These are phyloP conservation scores for Pararge aegeria DNA, from an alignment of 1,140 invertebrate species.

Conservation along the genomic window DNA sequence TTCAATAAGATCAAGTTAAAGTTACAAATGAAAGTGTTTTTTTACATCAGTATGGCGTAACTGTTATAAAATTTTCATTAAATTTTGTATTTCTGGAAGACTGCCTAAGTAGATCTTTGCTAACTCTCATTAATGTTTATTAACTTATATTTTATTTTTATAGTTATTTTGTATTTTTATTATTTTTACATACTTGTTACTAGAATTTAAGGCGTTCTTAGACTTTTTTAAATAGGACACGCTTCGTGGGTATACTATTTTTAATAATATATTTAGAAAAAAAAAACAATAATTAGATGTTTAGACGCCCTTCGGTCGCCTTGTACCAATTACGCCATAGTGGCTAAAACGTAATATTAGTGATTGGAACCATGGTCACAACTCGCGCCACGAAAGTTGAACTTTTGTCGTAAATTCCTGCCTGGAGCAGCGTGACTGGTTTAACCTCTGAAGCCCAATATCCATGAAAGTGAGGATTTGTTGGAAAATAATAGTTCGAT, in stretches of 20 bases:
- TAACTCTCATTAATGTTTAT: constrained; percentile 17
- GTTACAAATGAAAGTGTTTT: too few species aligned
- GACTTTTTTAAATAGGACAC: constrained; percentile 18
- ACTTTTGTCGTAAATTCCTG: too few species aligned
- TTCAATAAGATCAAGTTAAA: too few species aligned
- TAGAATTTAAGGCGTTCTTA: constrained; percentile 22
- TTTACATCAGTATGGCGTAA: too few species aligned
- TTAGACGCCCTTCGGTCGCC: constrained; percentile 50
- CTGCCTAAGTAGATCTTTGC: constrained; percentile 23
- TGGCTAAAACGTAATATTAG: constrained; percentile 32
- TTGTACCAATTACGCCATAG: constrained; percentile 56
- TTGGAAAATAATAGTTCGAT: too few species aligned
- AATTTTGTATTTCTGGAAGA: constrained; percentile 12
- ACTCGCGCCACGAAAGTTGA: not conserved
- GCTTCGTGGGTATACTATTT: constrained; percentile 25
- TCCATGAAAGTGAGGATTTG: too few species aligned
- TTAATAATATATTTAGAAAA: constrained; percentile 10
- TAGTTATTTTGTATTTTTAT: constrained; percentile 9
- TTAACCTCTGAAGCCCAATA: too few species aligned
- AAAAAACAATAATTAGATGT: constrained; percentile 16
- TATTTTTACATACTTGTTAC: constrained; percentile 21
- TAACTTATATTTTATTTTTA: constrained; percentile 5
- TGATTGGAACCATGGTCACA: constrained; percentile 2
- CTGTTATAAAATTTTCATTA: not conserved
- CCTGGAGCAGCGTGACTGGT: too few species aligned